Evolutionary conservation across 2,888 invertebrate genomes (phyloP).

Genomic region (Athalia circularis): DNA sequence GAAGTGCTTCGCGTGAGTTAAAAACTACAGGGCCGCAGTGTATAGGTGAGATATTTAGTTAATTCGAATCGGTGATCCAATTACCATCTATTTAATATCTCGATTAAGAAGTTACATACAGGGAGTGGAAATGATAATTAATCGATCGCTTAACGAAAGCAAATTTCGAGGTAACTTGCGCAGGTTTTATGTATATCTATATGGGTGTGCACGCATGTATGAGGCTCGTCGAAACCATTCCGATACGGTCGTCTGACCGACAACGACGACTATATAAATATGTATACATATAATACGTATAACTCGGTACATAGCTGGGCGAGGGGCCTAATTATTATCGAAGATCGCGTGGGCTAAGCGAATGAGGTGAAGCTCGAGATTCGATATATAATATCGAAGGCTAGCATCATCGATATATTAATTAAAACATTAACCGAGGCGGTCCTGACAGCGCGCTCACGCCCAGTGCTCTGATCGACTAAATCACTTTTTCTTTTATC

Average conservation of each 20-base stretch:
- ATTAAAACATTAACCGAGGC: constrained; percentile 70
- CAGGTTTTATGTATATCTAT: not conserved
- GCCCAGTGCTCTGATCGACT: constrained; percentile 64
- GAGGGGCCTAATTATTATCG: constrained; percentile 64
- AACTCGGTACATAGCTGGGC: not conserved
- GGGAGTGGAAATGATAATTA: constrained; percentile 23
- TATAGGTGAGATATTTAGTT: not conserved
- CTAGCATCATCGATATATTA: constrained; percentile 69
- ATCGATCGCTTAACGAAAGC: constrained; percentile 42
- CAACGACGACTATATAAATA: not conserved
- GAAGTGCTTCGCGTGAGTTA: not conserved
- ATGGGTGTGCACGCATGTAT: not conserved
- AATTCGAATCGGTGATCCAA: constrained; percentile 47
- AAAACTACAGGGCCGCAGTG: not conserved
- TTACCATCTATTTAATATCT: constrained; percentile 53
- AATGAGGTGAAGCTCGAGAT: constrained; percentile 49
- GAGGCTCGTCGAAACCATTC: constrained; percentile 20
- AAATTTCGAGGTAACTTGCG: constrained; percentile 12
- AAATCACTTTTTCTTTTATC: constrained; percentile 61
- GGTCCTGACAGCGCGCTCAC: constrained; percentile 67
- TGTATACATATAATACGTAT: not conserved
- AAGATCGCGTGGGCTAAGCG: constrained; percentile 55
- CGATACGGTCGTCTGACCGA: constrained; percentile 39
- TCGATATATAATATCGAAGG: constrained; percentile 58
- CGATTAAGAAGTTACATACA: constrained; percentile 48